A percentile compares a stretch with the other conserved stretches of the same genome.
Conservation (phyloP, 2,888 invertebrate species). For the Hofmannophila pseudospretella region DNA sequence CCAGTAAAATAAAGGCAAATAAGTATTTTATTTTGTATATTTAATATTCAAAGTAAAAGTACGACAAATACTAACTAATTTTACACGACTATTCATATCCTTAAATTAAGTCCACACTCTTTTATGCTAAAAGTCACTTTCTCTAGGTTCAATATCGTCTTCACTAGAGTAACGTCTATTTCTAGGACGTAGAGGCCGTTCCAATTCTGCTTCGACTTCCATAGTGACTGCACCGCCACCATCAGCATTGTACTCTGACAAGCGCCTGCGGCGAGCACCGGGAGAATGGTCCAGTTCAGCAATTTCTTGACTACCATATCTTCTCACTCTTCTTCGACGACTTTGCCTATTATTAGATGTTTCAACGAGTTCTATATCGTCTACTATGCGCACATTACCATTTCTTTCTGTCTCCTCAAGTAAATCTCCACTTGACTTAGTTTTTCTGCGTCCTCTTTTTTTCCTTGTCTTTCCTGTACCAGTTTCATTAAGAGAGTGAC, state of each 20-base stretch:
- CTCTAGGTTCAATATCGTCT: conserved; percentile 56
- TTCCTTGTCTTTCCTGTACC: conserved; percentile 59
- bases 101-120: too few relatives aligned
- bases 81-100: not conserved
- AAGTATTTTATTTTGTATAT: too few relatives aligned
- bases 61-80: not conserved
- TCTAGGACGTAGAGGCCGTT: conserved; percentile 44
- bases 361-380: conserved; percentile 50
- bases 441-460: conserved; percentile 65
- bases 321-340: conserved; percentile 40
- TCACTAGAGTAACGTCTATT: conserved; percentile 54
- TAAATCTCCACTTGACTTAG: conserved; percentile 71
- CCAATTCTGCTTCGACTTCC: conserved; percentile 52
- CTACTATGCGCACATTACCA: conserved; percentile 48
- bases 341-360: conserved; percentile 35
- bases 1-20: too few relatives aligned
- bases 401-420: conserved; percentile 66
- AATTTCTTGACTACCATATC: conserved; percentile 68
- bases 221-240: conserved; percentile 39
- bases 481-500: conserved; percentile 72
- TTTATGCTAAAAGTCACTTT: conserved; percentile 55
- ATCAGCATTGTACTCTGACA: conserved; percentile 51
- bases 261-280: conserved; percentile 56
- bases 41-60: not conserved
- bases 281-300: conserved; percentile 65